phyloP scores from a whole-genome alignment of 2,797 vertebrate genomes.

The Hydrolagus colliei region DNA sequence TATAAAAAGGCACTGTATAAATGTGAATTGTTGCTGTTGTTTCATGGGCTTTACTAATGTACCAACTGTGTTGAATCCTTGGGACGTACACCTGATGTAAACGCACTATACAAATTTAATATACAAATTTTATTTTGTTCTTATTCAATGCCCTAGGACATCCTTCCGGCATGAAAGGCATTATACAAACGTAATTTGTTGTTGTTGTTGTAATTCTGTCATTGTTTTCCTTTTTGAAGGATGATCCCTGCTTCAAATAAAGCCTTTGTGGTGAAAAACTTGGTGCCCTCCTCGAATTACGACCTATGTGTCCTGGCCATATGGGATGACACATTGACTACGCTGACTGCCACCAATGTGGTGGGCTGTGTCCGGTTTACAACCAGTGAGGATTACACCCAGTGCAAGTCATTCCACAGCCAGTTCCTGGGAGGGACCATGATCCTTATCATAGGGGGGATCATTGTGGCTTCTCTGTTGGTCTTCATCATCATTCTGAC shows the following conservation, averaged over 20 bases:
- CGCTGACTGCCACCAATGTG: conserved; percentile 92
- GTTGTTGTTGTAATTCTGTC: conserved; percentile 33
- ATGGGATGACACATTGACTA: conserved; percentile 92
- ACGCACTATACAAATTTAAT: background rate
- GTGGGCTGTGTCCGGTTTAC: conserved; percentile 89
- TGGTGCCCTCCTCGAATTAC: conserved; percentile 88
- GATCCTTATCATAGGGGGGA: conserved; percentile 89
- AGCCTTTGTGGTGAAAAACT: conserved; percentile 87
- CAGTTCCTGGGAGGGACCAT: conserved; percentile 92
- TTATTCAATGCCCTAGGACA: too few species aligned
- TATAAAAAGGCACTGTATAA: background rate
- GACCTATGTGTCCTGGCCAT: conserved; percentile 92
- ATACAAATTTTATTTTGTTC: too few species aligned
- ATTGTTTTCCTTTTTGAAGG: conserved; percentile 53
- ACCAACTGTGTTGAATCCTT: background rate
- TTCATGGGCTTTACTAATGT: conserved; percentile 27
- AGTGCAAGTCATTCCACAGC: conserved; percentile 88
- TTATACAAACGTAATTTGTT: background rate
- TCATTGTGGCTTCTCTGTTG: conserved; percentile 86
- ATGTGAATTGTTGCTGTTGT: background rate
- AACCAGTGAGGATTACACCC: conserved; percentile 85
- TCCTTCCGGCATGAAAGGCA: too few species aligned
- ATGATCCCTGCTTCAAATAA: conserved; percentile 90
- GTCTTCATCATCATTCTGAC: conserved; percentile 94
- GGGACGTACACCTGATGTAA: background rate